Evolutionary conservation across 1,140 invertebrate species (phyloP).

Genomic region (Pseudomyrmex dendroicus): DNA sequence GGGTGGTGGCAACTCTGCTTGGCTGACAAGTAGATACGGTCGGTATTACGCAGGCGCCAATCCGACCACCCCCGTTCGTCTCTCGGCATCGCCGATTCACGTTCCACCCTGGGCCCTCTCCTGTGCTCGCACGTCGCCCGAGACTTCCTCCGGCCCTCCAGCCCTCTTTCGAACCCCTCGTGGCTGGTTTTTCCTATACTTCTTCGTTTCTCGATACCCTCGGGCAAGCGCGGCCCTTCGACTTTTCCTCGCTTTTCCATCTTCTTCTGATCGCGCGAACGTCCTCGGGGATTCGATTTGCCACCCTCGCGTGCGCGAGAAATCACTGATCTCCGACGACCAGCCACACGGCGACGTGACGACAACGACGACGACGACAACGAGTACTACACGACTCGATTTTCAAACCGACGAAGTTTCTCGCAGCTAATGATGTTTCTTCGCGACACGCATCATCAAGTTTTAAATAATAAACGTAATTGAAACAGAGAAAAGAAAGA

Average conservation of each 20-base stretch:
- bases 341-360: slow-evolving; percentile 20
- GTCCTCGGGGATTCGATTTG: slow-evolving; percentile 57
- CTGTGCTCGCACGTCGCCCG: slow-evolving; percentile 46
- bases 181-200: slow-evolving; percentile 61
- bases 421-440: slow-evolving; percentile 11
- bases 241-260: slow-evolving; percentile 60
- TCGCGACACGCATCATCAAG: neutral
- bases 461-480: slow-evolving; percentile 39
- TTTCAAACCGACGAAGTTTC: slow-evolving; percentile 23
- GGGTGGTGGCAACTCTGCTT: slow-evolving; percentile 79
- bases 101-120: neutral
- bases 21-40: slow-evolving; percentile 74
- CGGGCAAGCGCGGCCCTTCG: slow-evolving; percentile 31
- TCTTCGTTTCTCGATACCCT: slow-evolving; percentile 50
- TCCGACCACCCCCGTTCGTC: slow-evolving; percentile 39
- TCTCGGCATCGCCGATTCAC: slow-evolving; percentile 34
- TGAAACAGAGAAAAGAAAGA: too few species aligned
- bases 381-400: slow-evolving; percentile 26
- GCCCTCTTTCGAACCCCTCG: slow-evolving; percentile 50
- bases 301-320: slow-evolving; percentile 54
- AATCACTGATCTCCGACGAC: slow-evolving; percentile 56
- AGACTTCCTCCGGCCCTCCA: slow-evolving; percentile 33
- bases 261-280: slow-evolving; percentile 58
- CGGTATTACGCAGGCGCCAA: slow-evolving; percentile 67
- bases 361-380: slow-evolving; percentile 4